phyloP scores from a whole-genome alignment of 1,140 invertebrate genomes.

The Drosophila neocordata region DNA sequence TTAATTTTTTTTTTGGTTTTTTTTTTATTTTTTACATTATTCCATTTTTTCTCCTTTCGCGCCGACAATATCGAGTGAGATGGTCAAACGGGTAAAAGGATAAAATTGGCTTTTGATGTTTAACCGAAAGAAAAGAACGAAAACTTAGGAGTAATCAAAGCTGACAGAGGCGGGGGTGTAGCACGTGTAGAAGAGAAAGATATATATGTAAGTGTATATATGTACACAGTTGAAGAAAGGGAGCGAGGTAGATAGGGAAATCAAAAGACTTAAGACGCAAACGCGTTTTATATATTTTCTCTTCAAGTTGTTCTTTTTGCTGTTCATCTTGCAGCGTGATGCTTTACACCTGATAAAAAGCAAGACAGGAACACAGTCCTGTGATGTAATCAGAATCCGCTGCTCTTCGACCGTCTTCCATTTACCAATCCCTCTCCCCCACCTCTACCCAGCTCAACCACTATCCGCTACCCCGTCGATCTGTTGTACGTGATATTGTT shows the following conservation, averaged over 20 bases:
- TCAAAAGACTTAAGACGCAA: constrained; percentile 74
- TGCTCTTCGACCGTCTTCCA: not conserved
- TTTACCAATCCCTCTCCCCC: too few relatives aligned
- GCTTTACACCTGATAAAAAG: constrained; percentile 78
- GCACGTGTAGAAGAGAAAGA: constrained; percentile 35
- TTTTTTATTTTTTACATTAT: constrained; percentile 15
- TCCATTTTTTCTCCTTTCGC: not conserved
- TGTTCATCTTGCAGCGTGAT: constrained; percentile 57
- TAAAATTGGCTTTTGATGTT: constrained; percentile 5
- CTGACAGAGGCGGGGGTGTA: constrained; percentile 48
- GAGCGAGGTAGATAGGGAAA: constrained; percentile 43
- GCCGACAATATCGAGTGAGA: constrained; percentile 65
- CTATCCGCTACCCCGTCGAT: constrained; percentile 42
- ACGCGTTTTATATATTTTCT: constrained; percentile 59
- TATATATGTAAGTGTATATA: constrained; percentile 1
- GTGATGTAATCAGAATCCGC: constrained; percentile 69
- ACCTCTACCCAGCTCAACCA: too few relatives aligned
- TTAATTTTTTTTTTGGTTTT: too few relatives aligned
- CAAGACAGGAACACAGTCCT: constrained; percentile 52
- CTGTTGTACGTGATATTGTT: constrained; percentile 81
- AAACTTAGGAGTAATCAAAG: not conserved
- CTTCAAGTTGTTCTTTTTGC: not conserved
- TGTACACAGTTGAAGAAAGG: constrained; percentile 18
- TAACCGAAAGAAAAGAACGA: not conserved
- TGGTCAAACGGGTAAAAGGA: constrained; percentile 12